Conservation (phyloP, 2,888 invertebrate species). For the Troides aeacus region DNA sequence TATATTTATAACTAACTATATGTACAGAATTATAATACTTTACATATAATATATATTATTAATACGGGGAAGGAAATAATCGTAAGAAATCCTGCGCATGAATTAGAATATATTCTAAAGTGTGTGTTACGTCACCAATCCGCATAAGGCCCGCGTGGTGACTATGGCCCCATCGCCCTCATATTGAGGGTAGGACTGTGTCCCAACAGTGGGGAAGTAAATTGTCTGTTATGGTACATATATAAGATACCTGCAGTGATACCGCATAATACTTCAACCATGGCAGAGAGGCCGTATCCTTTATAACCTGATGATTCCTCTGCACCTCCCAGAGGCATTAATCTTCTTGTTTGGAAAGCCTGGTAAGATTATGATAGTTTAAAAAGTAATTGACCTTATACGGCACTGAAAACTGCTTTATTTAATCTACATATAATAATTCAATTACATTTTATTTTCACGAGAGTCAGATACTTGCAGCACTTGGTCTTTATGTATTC, state of each 20-base stretch:
- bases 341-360: conserved; percentile 80
- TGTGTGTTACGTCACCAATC: no score
- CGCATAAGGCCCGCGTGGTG: no score
- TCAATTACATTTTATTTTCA: no score
- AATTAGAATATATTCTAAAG: no score
- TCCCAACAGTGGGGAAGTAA: no score
- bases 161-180: no score
- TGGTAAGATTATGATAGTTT: conserved; percentile 37
- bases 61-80: no score
- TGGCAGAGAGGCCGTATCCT: conserved; percentile 90
- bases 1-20: not conserved
- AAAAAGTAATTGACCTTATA: not conserved
- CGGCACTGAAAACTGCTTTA: not conserved
- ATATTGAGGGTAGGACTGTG: no score
- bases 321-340: conserved; percentile 87
- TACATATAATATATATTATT: not conserved
- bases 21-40: not conserved
- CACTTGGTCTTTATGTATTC: no score
- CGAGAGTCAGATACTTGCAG: no score
- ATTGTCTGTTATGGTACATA: not conserved
- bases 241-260: conserved; percentile 81
- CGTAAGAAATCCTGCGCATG: no score
- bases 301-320: conserved; percentile 91
- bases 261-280: conserved; percentile 95
- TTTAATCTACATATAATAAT: not conserved